These are phyloP conservation scores for Physeter macrocephalus DNA, from an alignment of 2,113 vertebrate species.

Conservation along the genomic window DNA sequence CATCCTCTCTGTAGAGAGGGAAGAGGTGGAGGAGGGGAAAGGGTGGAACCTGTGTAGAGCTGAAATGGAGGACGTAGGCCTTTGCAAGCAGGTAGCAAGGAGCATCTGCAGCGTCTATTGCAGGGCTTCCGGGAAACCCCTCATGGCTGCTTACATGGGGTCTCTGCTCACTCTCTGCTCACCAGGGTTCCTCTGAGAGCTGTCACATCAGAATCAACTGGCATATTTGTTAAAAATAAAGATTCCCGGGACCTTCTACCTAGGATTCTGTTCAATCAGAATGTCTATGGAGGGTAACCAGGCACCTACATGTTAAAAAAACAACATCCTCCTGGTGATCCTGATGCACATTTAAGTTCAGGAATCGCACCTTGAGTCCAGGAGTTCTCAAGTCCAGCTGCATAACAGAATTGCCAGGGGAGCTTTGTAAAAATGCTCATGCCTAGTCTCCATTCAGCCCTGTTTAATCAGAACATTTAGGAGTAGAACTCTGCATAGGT, in stretches of 20 bases:
- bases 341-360: background rate
- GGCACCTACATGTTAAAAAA: background rate
- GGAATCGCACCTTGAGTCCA: background rate
- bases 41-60: background rate
- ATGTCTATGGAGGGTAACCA: background rate
- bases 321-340: background rate
- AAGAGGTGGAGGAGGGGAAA: too few species aligned
- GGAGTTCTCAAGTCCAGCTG: background rate
- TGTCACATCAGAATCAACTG: background rate
- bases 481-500: background rate
- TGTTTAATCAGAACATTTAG: background rate
- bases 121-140: background rate
- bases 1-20: background rate
- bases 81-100: background rate
- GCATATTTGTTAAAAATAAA: background rate
- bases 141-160: fast-evolving
- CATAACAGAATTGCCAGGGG: background rate
- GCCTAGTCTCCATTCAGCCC: background rate
- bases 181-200: background rate
- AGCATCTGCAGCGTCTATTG: too few species aligned
- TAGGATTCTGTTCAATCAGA: background rate
- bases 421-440: background rate
- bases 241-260: background rate
- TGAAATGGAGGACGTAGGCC: background rate
- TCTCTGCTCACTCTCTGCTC: background rate